A percentile compares a stretch with the other conserved stretches of the same genome.
These are phyloP conservation scores for Hippocampus guttulatus DNA, from an alignment of 2,113 vertebrate genomes.

Conservation along the genomic window DNA sequence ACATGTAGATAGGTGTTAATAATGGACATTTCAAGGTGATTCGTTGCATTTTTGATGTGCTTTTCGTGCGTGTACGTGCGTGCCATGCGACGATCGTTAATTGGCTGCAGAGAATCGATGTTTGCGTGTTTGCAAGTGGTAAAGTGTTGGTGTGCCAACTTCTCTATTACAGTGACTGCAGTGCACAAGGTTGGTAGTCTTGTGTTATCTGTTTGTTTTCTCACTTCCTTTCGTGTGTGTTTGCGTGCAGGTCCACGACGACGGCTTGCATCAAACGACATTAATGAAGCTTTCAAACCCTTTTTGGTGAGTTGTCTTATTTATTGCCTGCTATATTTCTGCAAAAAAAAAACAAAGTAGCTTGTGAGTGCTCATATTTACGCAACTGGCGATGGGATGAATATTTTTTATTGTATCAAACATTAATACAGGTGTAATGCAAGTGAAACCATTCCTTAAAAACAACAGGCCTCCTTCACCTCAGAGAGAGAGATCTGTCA, in stretches of 20 bases:
- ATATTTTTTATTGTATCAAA: background rate
- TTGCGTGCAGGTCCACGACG: slow-evolving; percentile 34
- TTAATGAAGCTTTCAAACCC: background rate
- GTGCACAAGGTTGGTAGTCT: background rate
- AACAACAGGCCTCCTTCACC: too few relatives aligned
- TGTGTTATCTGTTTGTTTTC: background rate
- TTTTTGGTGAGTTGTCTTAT: background rate
- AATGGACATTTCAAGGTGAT: background rate
- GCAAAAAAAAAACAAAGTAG: background rate
- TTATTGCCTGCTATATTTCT: background rate
- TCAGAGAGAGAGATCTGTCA: too few relatives aligned
- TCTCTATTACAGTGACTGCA: background rate
- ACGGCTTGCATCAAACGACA: slow-evolving; percentile 38
- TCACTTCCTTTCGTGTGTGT: slow-evolving; percentile 3
- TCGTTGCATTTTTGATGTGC: background rate
- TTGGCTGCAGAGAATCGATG: slow-evolving; percentile 1
- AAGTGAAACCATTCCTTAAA: too few relatives aligned
- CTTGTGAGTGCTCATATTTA: too few relatives aligned
- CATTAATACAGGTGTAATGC: too few relatives aligned
- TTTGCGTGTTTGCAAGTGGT: background rate
- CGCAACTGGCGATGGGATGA: background rate
- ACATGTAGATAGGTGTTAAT: too few relatives aligned
- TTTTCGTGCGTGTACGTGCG: background rate
- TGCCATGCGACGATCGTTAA: background rate
- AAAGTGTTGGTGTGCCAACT: background rate